Conservation (phyloP, 2,797 vertebrate species). For the Chelonia mydas region DNA sequence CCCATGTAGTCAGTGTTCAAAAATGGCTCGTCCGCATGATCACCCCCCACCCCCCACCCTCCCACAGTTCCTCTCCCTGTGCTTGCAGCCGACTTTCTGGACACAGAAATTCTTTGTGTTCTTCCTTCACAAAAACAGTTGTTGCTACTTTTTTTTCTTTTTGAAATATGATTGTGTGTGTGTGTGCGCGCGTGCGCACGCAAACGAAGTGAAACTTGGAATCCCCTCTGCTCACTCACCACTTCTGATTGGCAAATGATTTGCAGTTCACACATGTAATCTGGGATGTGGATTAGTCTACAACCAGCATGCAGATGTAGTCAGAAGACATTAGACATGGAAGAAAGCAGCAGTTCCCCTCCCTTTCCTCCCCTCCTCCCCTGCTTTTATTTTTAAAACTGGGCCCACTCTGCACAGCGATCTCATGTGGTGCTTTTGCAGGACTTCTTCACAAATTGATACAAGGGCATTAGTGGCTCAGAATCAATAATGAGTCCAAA, state of each 20-base stretch:
- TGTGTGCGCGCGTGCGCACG: not conserved
- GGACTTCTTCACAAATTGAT: not conserved
- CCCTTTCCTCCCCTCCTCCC: not conserved
- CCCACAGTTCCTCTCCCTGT: slow-evolving; percentile 53
- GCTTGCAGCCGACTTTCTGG: slow-evolving; percentile 54
- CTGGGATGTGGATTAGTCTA: not conserved
- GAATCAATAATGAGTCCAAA: slow-evolving; percentile 11
- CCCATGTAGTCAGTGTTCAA: slow-evolving; percentile 62
- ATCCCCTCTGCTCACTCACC: not conserved
- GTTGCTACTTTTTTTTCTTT: not conserved
- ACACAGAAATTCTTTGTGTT: slow-evolving; percentile 71
- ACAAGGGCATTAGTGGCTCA: slow-evolving; percentile 23
- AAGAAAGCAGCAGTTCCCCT: slow-evolving; percentile 20
- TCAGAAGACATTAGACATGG: slow-evolving; percentile 50
- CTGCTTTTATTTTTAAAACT: not conserved
- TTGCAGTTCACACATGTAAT: slow-evolving; percentile 25
- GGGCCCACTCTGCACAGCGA: not conserved
- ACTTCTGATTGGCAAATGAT: slow-evolving; percentile 51
- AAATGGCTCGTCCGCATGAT: slow-evolving; percentile 68
- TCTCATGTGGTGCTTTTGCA: slow-evolving; percentile 8
- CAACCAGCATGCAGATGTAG: slow-evolving; percentile 67
- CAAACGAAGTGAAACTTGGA: not conserved
- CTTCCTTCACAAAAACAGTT: slow-evolving; percentile 55
- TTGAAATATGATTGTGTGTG: not conserved
- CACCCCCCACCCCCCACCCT: slow-evolving; percentile 73